These are phyloP conservation scores for Drosophila santomea DNA, from an alignment of 1,140 invertebrate species.

Conservation along the genomic window DNA sequence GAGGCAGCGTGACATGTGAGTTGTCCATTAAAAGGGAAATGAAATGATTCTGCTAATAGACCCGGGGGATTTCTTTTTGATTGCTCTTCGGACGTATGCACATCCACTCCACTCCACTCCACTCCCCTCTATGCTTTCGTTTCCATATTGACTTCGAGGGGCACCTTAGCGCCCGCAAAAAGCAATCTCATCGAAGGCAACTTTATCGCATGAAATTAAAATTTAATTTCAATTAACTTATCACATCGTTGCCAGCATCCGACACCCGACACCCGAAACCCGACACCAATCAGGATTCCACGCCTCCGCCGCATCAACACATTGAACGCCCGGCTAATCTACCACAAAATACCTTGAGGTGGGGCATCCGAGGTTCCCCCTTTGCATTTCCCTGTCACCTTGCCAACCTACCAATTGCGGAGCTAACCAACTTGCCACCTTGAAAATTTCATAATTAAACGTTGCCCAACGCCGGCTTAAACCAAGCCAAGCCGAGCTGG, in stretches of 20 bases:
- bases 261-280: conserved; percentile 45
- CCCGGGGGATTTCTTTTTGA: conserved; percentile 50
- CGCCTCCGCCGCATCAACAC: conserved; percentile 44
- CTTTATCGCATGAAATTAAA: conserved; percentile 59
- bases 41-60: conserved; percentile 60
- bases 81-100: conserved; percentile 31
- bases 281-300: conserved; percentile 32
- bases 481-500: conserved; percentile 8
- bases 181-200: conserved; percentile 47
- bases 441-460: conserved; percentile 82
- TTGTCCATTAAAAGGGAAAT: conserved; percentile 53
- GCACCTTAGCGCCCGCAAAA: conserved; percentile 10
- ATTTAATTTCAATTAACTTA: conserved; percentile 66
- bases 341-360: conserved; percentile 43
- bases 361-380: neutral
- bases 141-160: conserved; percentile 43
- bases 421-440: conserved; percentile 57
- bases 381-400: conserved; percentile 11
- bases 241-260: conserved; percentile 54
- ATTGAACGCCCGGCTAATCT: conserved; percentile 63
- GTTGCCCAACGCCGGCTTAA: conserved; percentile 33
- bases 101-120: neutral
- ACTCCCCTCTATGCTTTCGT: conserved; percentile 12
- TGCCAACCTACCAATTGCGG: neutral
- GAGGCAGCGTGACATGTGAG: conserved; percentile 45